Evolutionary conservation across 2,113 vertebrate species (phyloP).

Genomic region (Rhinogobius similis): DNA sequence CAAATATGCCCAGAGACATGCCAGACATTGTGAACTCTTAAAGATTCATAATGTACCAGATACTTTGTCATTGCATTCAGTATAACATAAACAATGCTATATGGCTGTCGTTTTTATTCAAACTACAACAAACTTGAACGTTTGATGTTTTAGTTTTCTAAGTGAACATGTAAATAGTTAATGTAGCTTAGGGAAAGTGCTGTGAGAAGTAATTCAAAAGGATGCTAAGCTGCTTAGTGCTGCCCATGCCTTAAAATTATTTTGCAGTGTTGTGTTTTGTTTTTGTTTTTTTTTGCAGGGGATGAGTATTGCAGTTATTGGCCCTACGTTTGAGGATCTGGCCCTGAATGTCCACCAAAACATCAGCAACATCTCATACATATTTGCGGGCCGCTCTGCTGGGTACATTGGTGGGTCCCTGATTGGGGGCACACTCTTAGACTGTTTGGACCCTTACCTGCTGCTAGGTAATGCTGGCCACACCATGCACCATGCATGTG

Average conservation of each 20-base stretch:
- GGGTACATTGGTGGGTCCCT: conserved; percentile 90
- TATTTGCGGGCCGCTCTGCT: conserved; percentile 87
- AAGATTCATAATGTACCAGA: too few relatives aligned
- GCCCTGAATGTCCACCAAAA: conserved; percentile 85
- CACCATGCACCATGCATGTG: background rate
- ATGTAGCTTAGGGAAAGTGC: too few relatives aligned
- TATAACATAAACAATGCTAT: too few relatives aligned
- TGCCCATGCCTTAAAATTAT: background rate
- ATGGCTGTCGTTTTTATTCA: too few relatives aligned
- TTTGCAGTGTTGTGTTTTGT: background rate
- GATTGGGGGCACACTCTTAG: conserved; percentile 86
- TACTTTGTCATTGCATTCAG: too few relatives aligned
- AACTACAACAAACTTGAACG: too few relatives aligned
- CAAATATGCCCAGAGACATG: too few relatives aligned
- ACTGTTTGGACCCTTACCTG: conserved; percentile 82
- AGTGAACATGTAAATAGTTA: too few relatives aligned
- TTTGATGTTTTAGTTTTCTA: too few relatives aligned
- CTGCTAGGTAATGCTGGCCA: conserved; percentile 81
- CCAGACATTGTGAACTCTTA: too few relatives aligned
- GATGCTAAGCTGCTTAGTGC: too few relatives aligned
- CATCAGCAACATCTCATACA: conserved; percentile 88
- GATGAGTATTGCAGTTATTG: conserved; percentile 87
- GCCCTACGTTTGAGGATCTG: conserved; percentile 89
- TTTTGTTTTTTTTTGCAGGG: conserved; percentile 75
- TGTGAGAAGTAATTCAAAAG: too few relatives aligned